These are phyloP conservation scores for Tetragnatha montana DNA, from an alignment of 2,888 invertebrate species.

Conservation along the genomic window DNA sequence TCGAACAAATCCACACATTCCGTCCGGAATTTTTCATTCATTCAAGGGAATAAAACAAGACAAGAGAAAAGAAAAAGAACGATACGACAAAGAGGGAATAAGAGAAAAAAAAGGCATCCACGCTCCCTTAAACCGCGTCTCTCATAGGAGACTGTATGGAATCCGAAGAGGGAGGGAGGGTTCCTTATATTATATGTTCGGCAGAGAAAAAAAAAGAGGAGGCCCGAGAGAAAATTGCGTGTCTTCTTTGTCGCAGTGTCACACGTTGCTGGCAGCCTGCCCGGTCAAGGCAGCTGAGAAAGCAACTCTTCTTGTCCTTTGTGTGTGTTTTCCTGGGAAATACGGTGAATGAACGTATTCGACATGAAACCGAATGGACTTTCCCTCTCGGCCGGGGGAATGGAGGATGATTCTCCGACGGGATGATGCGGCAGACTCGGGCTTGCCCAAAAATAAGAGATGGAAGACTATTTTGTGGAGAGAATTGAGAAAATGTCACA, in stretches of 20 bases:
- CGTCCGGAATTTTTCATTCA: background rate
- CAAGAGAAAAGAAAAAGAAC: background rate
- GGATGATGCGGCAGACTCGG: too few relatives aligned
- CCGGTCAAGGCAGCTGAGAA: slow-evolving; percentile 22
- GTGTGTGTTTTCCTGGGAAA: slow-evolving; percentile 1
- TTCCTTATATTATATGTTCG: background rate
- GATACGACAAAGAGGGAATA: background rate
- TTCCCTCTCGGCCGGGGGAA: background rate
- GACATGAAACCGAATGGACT: slow-evolving; percentile 13
- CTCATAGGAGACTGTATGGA: background rate
- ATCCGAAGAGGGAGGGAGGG: background rate
- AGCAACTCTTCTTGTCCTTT: slow-evolving; percentile 11
- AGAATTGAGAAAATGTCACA: too few relatives aligned
- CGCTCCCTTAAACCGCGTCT: background rate
- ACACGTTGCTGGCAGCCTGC: background rate
- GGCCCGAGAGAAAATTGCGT: background rate
- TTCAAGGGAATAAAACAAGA: background rate
- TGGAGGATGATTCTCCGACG: too few relatives aligned
- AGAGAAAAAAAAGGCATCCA: background rate
- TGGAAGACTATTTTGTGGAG: too few relatives aligned
- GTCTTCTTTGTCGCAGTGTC: slow-evolving; percentile 5
- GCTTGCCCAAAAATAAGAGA: too few relatives aligned
- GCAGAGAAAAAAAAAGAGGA: background rate
- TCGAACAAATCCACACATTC: background rate
- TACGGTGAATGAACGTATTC: slow-evolving; percentile 37